Conservation (phyloP, 30 jellyfish, hydroid and myxozoan species). For the Hydractinia symbiolongicarpus region DNA sequence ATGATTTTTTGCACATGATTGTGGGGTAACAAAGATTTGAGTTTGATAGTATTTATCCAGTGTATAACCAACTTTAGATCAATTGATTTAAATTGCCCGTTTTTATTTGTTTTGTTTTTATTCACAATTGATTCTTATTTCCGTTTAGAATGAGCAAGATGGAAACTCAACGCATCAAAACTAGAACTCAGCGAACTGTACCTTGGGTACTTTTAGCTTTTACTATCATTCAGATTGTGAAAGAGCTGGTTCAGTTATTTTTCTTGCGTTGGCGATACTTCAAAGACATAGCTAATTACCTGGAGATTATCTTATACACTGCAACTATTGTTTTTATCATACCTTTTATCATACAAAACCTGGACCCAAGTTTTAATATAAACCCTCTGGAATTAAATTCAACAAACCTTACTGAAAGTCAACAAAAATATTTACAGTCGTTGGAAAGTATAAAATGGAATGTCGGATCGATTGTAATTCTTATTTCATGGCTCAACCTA, state of each 20-base stretch:
- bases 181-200: conserved; percentile 9
- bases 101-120: not conserved
- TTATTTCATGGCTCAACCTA: conserved; percentile 67
- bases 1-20: no score
- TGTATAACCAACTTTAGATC: no score
- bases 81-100: not conserved
- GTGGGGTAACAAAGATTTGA: no score
- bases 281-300: conserved; percentile 47
- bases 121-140: not conserved
- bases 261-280: conserved; percentile 47
- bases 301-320: conserved; percentile 63
- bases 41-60: no score
- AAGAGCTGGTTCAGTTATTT: conserved; percentile 53
- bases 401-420: conserved; percentile 1
- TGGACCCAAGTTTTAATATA: not conserved
- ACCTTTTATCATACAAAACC: conserved; percentile 31
- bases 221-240: conserved; percentile 40
- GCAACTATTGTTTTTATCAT: conserved; percentile 71
- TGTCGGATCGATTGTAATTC: conserved; percentile 85
- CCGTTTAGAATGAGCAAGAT: not conserved
- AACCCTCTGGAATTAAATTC: no score
- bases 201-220: conserved; percentile 48
- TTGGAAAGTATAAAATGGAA: conserved; percentile 56
- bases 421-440: not conserved
- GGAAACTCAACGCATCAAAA: not conserved